These are phyloP conservation scores for Poeciliopsis occidentalis DNA, from an alignment of 2,113 vertebrate genomes.

Conservation along the genomic window DNA sequence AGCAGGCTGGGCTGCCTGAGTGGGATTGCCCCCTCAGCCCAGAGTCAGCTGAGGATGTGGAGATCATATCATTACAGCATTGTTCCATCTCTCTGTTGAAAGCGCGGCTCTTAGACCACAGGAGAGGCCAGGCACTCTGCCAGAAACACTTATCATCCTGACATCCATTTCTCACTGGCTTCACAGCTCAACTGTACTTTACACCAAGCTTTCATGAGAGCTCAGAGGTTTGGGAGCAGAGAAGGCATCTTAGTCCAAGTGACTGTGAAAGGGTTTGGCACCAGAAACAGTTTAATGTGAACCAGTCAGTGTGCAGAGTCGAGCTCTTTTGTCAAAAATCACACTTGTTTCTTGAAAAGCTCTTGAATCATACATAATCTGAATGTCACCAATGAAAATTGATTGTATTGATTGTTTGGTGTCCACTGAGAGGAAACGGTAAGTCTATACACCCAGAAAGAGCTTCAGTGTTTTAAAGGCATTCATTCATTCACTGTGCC, in stretches of 20 bases:
- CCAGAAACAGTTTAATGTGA: not conserved
- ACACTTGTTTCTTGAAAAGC: not conserved
- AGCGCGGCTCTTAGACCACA: slow-evolving; percentile 45
- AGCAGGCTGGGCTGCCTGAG: not conserved
- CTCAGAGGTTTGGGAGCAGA: slow-evolving; percentile 27
- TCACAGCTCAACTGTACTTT: slow-evolving; percentile 55
- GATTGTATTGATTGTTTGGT: not conserved
- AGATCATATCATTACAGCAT: slow-evolving; percentile 42
- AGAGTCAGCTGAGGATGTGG: slow-evolving; percentile 20
- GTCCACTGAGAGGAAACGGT: not conserved
- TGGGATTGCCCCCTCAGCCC: not conserved
- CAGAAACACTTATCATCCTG: slow-evolving; percentile 66
- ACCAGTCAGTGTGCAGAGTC: not conserved
- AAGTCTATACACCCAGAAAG: not conserved
- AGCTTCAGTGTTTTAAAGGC: not conserved
- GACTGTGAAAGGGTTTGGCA: slow-evolving; percentile 22
- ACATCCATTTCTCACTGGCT: slow-evolving; percentile 55
- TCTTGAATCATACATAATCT: not conserved
- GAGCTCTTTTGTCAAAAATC: not conserved
- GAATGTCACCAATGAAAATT: not conserved
- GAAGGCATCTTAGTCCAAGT: slow-evolving; percentile 27
- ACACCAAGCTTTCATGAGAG: slow-evolving; percentile 32
- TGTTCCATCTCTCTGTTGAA: slow-evolving; percentile 44
- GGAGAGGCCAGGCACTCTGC: slow-evolving; percentile 57
- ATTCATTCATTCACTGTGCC: not conserved